Conservation (phyloP, 2,888 invertebrate species). For the Byasa hedistus region DNA sequence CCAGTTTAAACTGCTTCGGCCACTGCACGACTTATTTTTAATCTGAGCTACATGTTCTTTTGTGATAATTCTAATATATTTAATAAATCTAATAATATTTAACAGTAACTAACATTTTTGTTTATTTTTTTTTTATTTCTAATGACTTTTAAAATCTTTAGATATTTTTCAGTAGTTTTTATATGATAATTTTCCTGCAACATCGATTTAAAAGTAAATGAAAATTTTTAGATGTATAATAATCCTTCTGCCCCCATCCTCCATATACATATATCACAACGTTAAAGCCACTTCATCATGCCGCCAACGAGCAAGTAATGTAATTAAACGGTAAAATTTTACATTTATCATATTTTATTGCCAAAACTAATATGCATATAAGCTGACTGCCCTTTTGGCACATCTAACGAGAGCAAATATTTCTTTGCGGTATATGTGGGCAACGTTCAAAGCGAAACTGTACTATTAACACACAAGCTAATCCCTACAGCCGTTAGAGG, state of each 20-base stretch:
- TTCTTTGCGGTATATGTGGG: slow-evolving; percentile 23
- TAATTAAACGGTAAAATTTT: slow-evolving; percentile 12
- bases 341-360: slow-evolving; percentile 21
- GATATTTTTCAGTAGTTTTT: no score
- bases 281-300: neutral
- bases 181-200: no score
- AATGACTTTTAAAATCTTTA: no score
- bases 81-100: slow-evolving; percentile 9
- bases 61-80: no score
- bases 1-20: slow-evolving; percentile 21
- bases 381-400: slow-evolving; percentile 27
- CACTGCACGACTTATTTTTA: slow-evolving; percentile 21
- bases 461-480: slow-evolving; percentile 28
- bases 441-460: slow-evolving; percentile 29
- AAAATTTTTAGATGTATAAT: neutral
- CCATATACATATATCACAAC: neutral
- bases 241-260: neutral
- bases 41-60: slow-evolving; percentile 20
- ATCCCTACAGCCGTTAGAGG: slow-evolving; percentile 28
- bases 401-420: slow-evolving; percentile 22
- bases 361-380: slow-evolving; percentile 23
- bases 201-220: no score
- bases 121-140: no score
- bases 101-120: no score
- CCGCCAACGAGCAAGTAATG: neutral